Evolutionary conservation across 1,140 invertebrate species (phyloP).

Genomic region (Drosophila biarmipes): DNA sequence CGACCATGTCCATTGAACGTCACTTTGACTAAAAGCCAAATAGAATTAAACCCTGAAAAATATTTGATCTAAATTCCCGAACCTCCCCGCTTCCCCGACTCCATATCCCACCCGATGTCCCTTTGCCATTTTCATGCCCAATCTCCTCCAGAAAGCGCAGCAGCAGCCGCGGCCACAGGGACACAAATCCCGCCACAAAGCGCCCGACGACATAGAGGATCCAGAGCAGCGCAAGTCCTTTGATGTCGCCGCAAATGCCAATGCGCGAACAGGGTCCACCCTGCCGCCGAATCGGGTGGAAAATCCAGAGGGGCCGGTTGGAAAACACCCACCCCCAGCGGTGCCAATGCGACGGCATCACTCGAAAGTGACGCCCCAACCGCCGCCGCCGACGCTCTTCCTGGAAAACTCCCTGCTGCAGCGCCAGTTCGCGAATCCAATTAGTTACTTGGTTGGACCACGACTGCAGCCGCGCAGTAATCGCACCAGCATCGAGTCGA

Average conservation of each 20-base stretch:
- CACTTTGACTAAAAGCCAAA: constrained; percentile 71
- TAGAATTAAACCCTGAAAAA: constrained; percentile 81
- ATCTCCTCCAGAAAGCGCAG: constrained; percentile 63
- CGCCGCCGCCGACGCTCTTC: constrained; percentile 51
- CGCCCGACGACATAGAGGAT: constrained; percentile 65
- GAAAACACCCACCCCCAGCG: constrained; percentile 4
- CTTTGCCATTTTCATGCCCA: constrained; percentile 38
- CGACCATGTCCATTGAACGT: constrained; percentile 56
- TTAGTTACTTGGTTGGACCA: constrained; percentile 90
- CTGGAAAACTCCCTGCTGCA: constrained; percentile 77
- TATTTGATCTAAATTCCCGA: constrained; percentile 68
- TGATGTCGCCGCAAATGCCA: constrained; percentile 68
- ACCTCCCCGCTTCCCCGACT: background rate
- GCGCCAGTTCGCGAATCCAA: constrained; percentile 88
- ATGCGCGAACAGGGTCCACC: constrained; percentile 44
- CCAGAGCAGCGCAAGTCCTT: constrained; percentile 47
- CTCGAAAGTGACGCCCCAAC: constrained; percentile 28
- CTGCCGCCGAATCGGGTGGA: background rate
- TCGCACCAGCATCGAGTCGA: constrained; percentile 88
- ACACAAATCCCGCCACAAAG: constrained; percentile 76
- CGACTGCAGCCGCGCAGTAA: constrained; percentile 85
- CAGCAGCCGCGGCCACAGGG: constrained; percentile 36
- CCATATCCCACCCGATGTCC: constrained; percentile 18
- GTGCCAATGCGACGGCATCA: constrained; percentile 24
- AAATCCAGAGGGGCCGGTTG: constrained; percentile 11